phyloP scores from a whole-genome alignment of 1,140 invertebrate species.

The Danaus melanippus region DNA sequence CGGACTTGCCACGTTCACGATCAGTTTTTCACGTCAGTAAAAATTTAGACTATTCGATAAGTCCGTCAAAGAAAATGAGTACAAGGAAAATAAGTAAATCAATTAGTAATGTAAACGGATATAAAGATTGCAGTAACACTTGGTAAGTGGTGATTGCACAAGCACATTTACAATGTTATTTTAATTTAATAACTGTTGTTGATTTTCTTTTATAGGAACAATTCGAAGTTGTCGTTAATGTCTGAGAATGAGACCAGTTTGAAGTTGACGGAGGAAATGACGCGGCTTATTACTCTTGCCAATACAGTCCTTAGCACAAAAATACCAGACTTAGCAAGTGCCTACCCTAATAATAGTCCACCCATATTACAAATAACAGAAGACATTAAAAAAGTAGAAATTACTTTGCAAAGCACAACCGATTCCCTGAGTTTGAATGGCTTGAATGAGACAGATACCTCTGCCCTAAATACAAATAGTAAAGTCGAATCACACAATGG shows the following conservation, averaged over 20 bases:
- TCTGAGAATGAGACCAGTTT: constrained; percentile 44
- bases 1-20: constrained; percentile 68
- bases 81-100: constrained; percentile 63
- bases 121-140: constrained; percentile 43
- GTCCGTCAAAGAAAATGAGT: constrained; percentile 46
- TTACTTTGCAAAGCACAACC: constrained; percentile 16
- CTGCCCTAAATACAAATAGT: constrained; percentile 30
- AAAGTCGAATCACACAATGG: constrained; percentile 28
- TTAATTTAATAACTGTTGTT: neutral
- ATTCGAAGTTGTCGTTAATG: constrained; percentile 45
- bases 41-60: constrained; percentile 45
- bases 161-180: neutral
- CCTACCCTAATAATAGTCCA: constrained; percentile 28
- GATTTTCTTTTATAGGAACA: constrained; percentile 41
- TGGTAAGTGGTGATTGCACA: constrained; percentile 36
- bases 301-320: constrained; percentile 63
- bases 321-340: constrained; percentile 52
- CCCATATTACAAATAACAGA: constrained; percentile 21
- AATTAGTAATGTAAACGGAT: constrained; percentile 60
- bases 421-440: constrained; percentile 29
- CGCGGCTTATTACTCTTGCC: constrained; percentile 63
- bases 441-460: constrained; percentile 31
- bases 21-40: constrained; percentile 58
- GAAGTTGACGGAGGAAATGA: constrained; percentile 59
- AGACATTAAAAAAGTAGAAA: constrained; percentile 24